Evolutionary conservation across 2,888 invertebrate species (phyloP).

Genomic region (Acleris literana): DNA sequence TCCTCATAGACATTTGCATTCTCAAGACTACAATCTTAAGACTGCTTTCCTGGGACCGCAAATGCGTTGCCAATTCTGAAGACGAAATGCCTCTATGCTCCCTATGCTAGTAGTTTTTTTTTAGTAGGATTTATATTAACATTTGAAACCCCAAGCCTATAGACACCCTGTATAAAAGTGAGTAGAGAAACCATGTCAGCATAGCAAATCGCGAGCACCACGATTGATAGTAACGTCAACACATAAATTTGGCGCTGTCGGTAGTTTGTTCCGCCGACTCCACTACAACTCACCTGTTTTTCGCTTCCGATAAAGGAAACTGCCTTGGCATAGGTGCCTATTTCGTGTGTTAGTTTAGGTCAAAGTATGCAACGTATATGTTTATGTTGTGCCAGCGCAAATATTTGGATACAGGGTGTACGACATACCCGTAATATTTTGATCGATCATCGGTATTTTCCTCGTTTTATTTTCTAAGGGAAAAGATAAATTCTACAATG

Average conservation of each 20-base stretch:
- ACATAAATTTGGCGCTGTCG: constrained; percentile 38
- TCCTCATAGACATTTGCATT: no score
- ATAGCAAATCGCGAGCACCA: constrained; percentile 26
- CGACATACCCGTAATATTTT: neutral
- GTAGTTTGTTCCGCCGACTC: constrained; percentile 37
- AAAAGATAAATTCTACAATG: no score
- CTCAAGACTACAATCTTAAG: no score
- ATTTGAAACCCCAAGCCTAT: no score
- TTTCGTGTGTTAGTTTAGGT: constrained; percentile 28
- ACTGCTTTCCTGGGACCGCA: no score
- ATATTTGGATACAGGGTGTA: constrained; percentile 20
- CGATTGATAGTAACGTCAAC: constrained; percentile 32
- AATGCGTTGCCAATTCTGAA: no score
- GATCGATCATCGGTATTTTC: neutral
- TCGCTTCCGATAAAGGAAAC: constrained; percentile 24
- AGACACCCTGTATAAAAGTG: neutral
- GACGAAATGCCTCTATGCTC: no score
- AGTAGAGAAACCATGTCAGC: neutral
- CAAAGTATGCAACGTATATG: constrained; percentile 13
- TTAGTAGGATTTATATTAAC: no score
- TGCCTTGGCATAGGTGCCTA: constrained; percentile 14
- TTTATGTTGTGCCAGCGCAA: constrained; percentile 6
- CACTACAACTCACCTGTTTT: constrained; percentile 38
- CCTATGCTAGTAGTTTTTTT: no score
- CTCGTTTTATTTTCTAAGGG: neutral